A percentile compares a stretch with the other conserved stretches of the same genome.
Conservation (phyloP, 2,888 invertebrate genomes). For the Eupithecia centaureata region DNA sequence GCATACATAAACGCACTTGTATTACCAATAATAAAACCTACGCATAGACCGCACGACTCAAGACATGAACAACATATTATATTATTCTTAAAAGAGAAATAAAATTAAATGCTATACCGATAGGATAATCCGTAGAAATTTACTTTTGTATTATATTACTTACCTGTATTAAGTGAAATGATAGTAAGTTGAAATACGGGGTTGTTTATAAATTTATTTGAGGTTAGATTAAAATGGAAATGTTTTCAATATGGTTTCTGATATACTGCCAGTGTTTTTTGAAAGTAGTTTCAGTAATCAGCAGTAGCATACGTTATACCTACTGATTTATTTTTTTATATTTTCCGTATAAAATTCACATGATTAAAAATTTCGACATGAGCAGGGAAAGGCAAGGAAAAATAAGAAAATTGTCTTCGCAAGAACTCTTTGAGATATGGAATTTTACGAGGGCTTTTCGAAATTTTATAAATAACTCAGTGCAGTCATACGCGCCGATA, state of each 20-base stretch:
- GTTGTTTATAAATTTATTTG: neutral
- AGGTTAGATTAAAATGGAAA: neutral
- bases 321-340: neutral
- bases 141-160: conserved; percentile 50
- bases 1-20: neutral
- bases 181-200: conserved; percentile 20
- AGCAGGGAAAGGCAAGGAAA: neutral
- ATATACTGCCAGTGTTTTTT: neutral
- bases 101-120: conserved; percentile 48
- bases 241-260: no score
- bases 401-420: neutral
- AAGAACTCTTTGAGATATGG: neutral
- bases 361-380: neutral
- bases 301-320: no score
- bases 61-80: conserved; percentile 46
- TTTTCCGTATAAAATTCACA: neutral
- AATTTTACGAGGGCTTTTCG: neutral
- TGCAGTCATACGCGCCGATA: conserved; percentile 43
- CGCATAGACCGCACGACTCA: conserved; percentile 42
- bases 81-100: conserved; percentile 54
- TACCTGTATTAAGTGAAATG: conserved; percentile 41
- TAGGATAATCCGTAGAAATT: conserved; percentile 21
- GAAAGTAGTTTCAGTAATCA: neutral
- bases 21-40: conserved; percentile 25
- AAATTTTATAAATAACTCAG: neutral